Evolutionary conservation across 1,140 invertebrate species (phyloP), one percentile per base, ranked within the genome.

Genomic region (Augochlora pura): DNA sequence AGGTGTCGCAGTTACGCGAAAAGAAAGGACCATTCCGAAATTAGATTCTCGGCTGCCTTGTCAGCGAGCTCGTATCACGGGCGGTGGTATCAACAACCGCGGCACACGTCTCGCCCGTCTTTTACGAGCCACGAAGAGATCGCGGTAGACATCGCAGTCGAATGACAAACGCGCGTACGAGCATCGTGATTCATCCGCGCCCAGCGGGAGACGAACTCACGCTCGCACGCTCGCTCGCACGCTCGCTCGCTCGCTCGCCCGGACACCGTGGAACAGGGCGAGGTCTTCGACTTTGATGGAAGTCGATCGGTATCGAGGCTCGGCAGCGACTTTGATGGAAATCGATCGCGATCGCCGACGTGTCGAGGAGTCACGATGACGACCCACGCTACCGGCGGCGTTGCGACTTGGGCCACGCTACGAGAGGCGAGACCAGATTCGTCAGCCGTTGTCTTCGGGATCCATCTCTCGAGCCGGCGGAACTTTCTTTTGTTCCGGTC

Each of bases 301-400:
- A 81, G 79, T 81, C 46, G 79, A 81, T 77, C 79, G 79, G 79
- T 77, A 77, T 81, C 73, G 49, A 69, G 23, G 60, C 79, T 70
- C 79, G 79, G 49, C 79, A 81, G 77, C 74, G 79, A 77, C 79
- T 81, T 81, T 81, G 79, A 81, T 81, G 79, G 79, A 81, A 81
- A 81, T 81, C 79, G 79, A 77, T 77, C 79, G 67, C 74, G 79
- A 81, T 81, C 75, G 63, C 62, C 68, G 80, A 81, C 80, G 67
- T 81, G 74, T 78, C 80, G 75, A 77, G 66, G 32, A 81, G 46
- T 78, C 80, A 52, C 75, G 63, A 67, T 60, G 68, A 52, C 78
- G 63, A 75, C 71, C 79, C 79, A 77, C 73, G 79, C 79, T 81
- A 77, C 79, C 16, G 79, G 66, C 54, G 54, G 42, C 66, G n/a